A percentile compares a stretch with the other conserved stretches of the same genome.
phyloP scores from a whole-genome alignment of 2,797 vertebrate genomes.

The Platyrinchus mystaceus region DNA sequence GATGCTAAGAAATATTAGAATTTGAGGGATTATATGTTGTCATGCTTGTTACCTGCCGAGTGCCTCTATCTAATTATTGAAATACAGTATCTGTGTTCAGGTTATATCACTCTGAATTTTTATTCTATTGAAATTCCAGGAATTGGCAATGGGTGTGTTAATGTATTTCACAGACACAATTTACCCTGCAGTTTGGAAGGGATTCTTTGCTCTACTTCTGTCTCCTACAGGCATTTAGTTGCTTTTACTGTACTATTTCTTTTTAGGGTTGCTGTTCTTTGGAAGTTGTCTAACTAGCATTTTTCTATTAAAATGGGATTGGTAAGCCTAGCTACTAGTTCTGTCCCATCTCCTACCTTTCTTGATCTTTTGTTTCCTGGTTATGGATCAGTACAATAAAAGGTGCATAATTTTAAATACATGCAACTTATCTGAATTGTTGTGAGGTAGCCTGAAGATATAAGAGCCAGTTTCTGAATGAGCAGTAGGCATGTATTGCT shows the following conservation, averaged over 20 bases:
- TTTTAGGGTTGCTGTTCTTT: not conserved
- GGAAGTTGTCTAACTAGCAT: not conserved
- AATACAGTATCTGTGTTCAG: not conserved
- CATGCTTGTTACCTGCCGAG: not conserved
- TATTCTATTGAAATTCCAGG: not conserved
- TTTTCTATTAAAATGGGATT: not conserved
- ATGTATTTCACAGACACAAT: not conserved
- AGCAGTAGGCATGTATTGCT: not conserved
- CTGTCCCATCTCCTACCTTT: not conserved
- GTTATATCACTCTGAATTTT: not conserved
- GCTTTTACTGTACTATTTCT: not conserved
- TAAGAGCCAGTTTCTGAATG: not conserved
- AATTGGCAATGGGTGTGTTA: not conserved
- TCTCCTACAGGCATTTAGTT: constrained; percentile 18
- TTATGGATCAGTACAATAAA: not conserved
- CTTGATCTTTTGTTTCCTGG: not conserved
- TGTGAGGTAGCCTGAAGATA: not conserved
- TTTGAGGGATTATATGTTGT: not conserved
- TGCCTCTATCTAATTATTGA: not conserved
- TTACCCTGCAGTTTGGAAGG: not conserved
- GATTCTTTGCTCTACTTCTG: not conserved
- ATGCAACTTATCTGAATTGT: not conserved
- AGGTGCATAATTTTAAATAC: not conserved
- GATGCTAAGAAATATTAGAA: not conserved
- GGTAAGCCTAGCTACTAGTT: not conserved